Conservation (phyloP, 2,113 vertebrate genomes). For the Leptobrachium leishanense region DNA sequence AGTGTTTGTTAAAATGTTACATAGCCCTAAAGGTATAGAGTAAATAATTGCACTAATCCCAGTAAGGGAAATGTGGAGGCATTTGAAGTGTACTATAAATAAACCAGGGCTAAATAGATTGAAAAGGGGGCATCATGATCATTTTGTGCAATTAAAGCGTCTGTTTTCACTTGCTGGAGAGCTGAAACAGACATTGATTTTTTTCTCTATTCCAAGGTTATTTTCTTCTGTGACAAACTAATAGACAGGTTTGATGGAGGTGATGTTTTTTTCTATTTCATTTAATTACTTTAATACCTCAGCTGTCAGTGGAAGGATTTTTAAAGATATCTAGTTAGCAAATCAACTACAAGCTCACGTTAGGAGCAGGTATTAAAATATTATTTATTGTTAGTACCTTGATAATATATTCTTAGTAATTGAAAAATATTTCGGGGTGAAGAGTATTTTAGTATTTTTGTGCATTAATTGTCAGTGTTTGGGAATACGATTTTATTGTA, state of each 20-base stretch:
- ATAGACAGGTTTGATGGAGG: constrained; percentile 25
- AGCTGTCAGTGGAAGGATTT: not conserved
- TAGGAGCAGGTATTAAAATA: not conserved
- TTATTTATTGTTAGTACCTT: no score
- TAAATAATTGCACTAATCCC: constrained; percentile 66
- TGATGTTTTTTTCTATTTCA: not conserved
- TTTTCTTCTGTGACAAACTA: constrained; percentile 30
- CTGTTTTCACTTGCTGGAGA: constrained; percentile 53
- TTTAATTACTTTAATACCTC: constrained; percentile 16
- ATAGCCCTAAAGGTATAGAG: constrained; percentile 67
- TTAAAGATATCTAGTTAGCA: not conserved
- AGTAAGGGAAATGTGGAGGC: constrained; percentile 65
- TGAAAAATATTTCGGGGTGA: no score
- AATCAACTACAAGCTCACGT: not conserved
- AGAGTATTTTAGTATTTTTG: no score
- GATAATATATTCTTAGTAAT: no score
- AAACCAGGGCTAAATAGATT: constrained; percentile 63
- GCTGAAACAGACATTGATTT: constrained; percentile 38
- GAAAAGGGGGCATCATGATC: constrained; percentile 59
- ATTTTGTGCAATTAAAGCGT: constrained; percentile 65
- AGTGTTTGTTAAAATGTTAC: constrained; percentile 61
- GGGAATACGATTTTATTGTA: no score
- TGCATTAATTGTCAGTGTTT: no score
- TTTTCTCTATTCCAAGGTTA: constrained; percentile 22
- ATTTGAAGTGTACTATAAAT: constrained; percentile 68